Base-by-base conservation (phyloP, 2,888 invertebrate genomes). In the Nycteola revayana region DNA sequence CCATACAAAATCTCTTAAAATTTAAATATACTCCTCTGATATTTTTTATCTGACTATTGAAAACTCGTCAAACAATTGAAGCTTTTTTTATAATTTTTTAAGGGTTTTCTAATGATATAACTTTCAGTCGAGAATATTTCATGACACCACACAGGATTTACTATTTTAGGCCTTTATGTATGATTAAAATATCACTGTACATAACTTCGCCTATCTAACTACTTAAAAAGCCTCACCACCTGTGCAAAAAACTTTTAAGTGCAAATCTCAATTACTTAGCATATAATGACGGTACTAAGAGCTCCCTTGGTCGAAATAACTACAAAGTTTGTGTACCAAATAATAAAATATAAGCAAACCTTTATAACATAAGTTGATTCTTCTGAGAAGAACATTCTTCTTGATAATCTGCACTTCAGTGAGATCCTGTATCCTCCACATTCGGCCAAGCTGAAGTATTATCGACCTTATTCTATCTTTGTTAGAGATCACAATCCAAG, bases 361-460 rank as follows among this genome's bases (percentile, higher is more conserved):
- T 60, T 53, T 27, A 49, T 56, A 57, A 41, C 52, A 63, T 32
- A 66, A 51, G 35, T 69, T 66, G 26, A 75, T 54, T 36, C 46
- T 60, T 32, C 62, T 60, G 26, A 72, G 38, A 30, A 66, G 40
- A 38, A 42, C 40, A 46, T 57, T 57, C 48, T 73, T 74, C 48
- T 55, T 65, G 25, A 26, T 53, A 36, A 60, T 55, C 52, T 75
- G 70, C 26, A 39, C 37, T 32, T 57, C 48, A 21, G 57, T 57
- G 17, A 67, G 54, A 26, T 51, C 40, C 9, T 38, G 22, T 7
- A 14, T 52, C 25, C 47, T 45, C 70, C 64, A 68, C 20, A 57
- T 36, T 3, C 26, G 6, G 0, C 66, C 67, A 2, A 71, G 49
- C 7, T 59, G 33, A 1, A 50, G 28, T 2, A 66, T 45, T 28